A percentile compares a stretch with the other conserved stretches of the same genome.
Evolutionary conservation across 64 coral and sea anemone species (phyloP).

Genomic region (Trachythela sp.): DNA sequence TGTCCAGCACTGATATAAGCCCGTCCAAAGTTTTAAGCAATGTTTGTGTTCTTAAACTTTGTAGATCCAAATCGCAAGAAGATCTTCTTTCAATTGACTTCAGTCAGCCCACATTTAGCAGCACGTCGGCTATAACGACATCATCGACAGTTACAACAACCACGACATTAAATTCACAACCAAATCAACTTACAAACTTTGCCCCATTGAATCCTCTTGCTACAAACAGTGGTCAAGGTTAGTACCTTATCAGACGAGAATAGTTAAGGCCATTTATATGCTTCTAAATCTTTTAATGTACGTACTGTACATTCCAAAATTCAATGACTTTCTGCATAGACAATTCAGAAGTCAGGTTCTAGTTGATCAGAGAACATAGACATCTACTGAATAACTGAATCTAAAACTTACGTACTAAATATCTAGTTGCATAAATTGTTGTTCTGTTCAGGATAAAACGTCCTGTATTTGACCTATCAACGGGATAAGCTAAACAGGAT

Average conservation of each 20-base stretch:
- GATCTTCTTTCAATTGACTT: slow-evolving; percentile 3
- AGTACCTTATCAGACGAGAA: neutral
- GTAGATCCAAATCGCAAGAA: neutral
- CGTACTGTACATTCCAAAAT: no score
- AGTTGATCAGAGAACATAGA: no score
- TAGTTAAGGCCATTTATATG: no score
- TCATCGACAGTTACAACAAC: neutral
- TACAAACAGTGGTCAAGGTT: neutral
- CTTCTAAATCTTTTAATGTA: no score
- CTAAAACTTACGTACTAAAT: no score
- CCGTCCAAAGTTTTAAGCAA: neutral
- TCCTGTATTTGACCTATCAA: no score
- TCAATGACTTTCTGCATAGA: no score
- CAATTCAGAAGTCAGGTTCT: no score
- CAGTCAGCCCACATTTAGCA: neutral
- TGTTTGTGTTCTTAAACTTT: neutral
- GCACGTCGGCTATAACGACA: neutral
- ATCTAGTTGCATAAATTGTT: no score
- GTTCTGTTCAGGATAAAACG: no score
- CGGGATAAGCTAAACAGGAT: no score
- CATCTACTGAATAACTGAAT: no score
- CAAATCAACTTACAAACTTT: neutral
- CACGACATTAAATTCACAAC: neutral
- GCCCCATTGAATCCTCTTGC: neutral
- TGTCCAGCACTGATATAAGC: neutral